Evolutionary conservation across 1,140 invertebrate species (phyloP), one percentile per base, ranked within the genome.

Genomic region (Temnothorax nylanderi): DNA sequence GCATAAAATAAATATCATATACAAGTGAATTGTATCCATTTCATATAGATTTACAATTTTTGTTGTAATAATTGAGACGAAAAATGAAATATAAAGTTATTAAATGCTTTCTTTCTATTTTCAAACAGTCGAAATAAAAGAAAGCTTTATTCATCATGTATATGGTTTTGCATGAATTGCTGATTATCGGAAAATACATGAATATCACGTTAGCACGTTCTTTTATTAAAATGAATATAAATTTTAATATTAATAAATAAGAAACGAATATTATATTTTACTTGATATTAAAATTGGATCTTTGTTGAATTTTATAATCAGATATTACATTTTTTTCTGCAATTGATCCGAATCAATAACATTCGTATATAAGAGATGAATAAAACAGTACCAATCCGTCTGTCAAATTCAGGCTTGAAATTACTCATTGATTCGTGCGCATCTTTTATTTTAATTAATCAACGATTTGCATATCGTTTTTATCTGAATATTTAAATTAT

Each of bases 401-500:
- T 34, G 34, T 72, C 7, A 41, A 44, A 44, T 60, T n/a, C 11
- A 51, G 6, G 41, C 16, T 71, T 54, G 34, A 44, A 74, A 58
- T 58, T 44, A 26, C 11, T 1, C 11, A 60, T 82, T 72, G 44
- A 58, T 60, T 60, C 6, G 26, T n/a, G n/a, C 44, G 41, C 51
- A 72, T 26, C 54, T 60, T 72, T 32, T 56, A 60, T 47, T 74
- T 74, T 74, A 74, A 74, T 82, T 58, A 74, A 60, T 32, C 54
- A 16, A 26, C 37, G 3, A 60, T 60, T 74, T 58, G 80, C 67
- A 82, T 82, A 72, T 71, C 10, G 47, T 82, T 74, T 82, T 72
- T 49, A 82, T 44, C 11, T 34, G 26, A 47, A 74, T 82, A 82
- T 82, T 60, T 74, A 82, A 82, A 82, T 82, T 72, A 60, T n/a